phyloP scores from a whole-genome alignment of 37 sponge, comb jelly and placozoan genomes.

The Theonella swinhoei region DNA sequence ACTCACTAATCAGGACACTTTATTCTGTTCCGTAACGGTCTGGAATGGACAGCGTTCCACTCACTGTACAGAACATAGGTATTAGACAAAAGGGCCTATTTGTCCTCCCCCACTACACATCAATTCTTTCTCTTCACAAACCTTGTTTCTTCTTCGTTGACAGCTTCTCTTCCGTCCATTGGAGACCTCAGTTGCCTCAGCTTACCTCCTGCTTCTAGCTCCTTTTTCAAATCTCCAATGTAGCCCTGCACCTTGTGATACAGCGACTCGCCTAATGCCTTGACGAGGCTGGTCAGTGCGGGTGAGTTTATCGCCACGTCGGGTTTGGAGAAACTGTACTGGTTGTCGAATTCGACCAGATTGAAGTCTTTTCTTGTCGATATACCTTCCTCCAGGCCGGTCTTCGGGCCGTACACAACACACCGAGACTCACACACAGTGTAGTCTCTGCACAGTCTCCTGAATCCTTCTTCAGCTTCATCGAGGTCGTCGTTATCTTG shows the following conservation, averaged over 20 bases:
- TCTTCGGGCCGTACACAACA: slow-evolving; percentile 41
- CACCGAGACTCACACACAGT: slow-evolving; percentile 2
- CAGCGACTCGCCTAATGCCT: neutral
- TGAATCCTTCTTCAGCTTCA: neutral
- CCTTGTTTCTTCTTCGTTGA: neutral
- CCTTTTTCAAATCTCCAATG: neutral
- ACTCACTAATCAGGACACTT: too few species aligned
- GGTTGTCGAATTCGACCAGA: slow-evolving; percentile 17
- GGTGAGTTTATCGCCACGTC: neutral
- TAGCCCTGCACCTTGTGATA: neutral
- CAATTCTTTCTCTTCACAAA: neutral
- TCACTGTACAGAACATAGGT: too few species aligned
- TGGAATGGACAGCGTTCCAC: too few species aligned
- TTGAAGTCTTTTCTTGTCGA: slow-evolving; percentile 4
- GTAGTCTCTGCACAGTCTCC: too few species aligned
- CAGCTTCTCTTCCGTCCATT: neutral
- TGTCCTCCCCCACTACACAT: too few species aligned
- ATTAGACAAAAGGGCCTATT: too few species aligned
- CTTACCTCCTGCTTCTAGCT: neutral
- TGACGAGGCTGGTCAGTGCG: neutral
- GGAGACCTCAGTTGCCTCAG: neutral
- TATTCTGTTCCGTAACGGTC: too few species aligned
- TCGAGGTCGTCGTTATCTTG: slow-evolving; percentile 26
- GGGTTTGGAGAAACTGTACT: neutral
- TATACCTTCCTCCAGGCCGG: slow-evolving; percentile 11